phyloP scores from a whole-genome alignment of 2,113 vertebrate species.

The Pseudorectes ferrugineus region DNA sequence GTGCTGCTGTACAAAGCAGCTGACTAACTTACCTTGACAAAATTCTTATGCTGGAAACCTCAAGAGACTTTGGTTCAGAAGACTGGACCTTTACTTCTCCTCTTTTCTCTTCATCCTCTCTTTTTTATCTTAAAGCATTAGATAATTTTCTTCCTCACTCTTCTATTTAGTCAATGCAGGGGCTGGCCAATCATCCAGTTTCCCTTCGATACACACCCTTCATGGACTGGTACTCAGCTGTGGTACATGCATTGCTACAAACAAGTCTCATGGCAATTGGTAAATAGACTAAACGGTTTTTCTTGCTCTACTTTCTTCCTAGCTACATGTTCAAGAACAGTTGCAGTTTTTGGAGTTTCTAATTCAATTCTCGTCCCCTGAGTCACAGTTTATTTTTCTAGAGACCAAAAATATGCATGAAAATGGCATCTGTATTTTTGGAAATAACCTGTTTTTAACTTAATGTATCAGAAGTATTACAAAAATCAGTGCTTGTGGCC shows the following conservation, averaged over 20 bases:
- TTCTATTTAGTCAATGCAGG: not conserved
- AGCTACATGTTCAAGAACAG: not conserved
- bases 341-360: not conserved
- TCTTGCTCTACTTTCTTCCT: not conserved
- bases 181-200: not conserved
- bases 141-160: not conserved
- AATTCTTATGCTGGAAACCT: not conserved
- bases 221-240: not conserved
- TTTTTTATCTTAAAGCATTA: not conserved
- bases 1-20: not conserved
- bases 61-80: not conserved
- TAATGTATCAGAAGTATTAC: not conserved
- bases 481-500: not conserved
- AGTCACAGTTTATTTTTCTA: not conserved
- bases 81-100: rapidly evolving
- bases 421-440: not conserved
- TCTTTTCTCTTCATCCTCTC: not conserved
- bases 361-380: not conserved
- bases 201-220: not conserved
- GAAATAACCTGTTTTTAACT: not conserved
- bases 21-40: not conserved
- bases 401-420: not conserved
- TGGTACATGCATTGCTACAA: not conserved
- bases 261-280: not conserved
- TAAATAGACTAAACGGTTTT: not conserved